Evolutionary conservation across 1,140 invertebrate genomes (phyloP), one percentile per base, ranked within the genome.

Genomic region (Ladona fulva): DNA sequence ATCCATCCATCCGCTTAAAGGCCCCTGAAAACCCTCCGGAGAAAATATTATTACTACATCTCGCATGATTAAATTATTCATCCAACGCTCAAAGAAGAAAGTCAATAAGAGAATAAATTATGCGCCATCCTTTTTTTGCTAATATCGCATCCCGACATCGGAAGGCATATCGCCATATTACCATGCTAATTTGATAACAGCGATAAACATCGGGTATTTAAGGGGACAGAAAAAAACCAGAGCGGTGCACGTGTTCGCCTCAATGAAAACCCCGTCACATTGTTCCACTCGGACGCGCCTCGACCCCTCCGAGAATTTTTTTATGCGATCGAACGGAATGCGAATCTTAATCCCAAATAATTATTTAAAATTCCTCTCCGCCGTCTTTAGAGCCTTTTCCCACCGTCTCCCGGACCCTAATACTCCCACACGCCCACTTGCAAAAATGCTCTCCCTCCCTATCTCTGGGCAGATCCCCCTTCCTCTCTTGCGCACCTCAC

Each of bases 371-470:
- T 85, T 86, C 83, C 81, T 80, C 82, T 82, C 81, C 81, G 82
- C 85, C 84, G 83, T 85, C 52, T 85, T n/a, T n/a, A n/a, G n/a
- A n/a, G n/a, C n/a, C n/a, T n/a, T n/a, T 83, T 85, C 82, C 82
- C 82, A 84, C 85, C 85, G 84, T 85, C 85, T 85, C 85, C 85
- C 52, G n/a, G 52, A 6, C 14, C 52, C 52, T 19, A 16, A 16
- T 19, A 66, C 52, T 66, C 52, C 52, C 52, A 66, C 52, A 66
- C 52, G 52, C 52, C 52, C 52, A 66, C 52, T 22, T 66, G 52
- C 52, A 66, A 84, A 82, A 83, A 82, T 37, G 82, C 81, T 84
- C 84, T 84, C 79, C 77, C 78, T 78, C 25, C 77, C 76, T 78
- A 75, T 37, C 22, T 42, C n/a, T 22, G 14, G 29, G 14, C 6